Evolutionary conservation across 2,797 vertebrate genomes (phyloP).

Genomic region (Chrosomus eos): DNA sequence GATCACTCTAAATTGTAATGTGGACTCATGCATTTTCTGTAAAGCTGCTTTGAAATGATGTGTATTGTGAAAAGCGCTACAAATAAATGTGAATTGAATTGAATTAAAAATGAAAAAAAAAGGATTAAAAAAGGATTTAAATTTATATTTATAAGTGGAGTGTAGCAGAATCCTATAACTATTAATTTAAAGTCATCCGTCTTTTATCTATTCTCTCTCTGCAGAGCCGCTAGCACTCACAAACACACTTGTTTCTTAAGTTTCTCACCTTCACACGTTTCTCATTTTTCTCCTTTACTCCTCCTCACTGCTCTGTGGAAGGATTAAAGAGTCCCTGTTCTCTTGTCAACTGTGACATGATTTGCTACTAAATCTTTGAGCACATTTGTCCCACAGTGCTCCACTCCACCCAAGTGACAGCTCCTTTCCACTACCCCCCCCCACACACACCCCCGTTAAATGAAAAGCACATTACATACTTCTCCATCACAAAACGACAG

Average conservation of each 20-base stretch:
- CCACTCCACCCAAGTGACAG: slow-evolving; percentile 18
- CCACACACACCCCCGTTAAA: background rate
- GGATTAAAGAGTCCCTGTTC: slow-evolving; percentile 36
- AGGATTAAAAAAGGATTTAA: background rate
- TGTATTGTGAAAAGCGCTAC: too few species aligned
- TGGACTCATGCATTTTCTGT: too few species aligned
- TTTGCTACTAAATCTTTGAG: slow-evolving; percentile 28
- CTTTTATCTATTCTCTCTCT: background rate
- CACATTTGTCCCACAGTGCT: background rate
- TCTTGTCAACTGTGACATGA: slow-evolving; percentile 32
- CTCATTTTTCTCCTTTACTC: background rate
- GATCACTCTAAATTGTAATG: too few species aligned
- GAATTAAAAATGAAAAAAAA: too few species aligned
- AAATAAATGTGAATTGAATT: too few species aligned
- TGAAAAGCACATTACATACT: slow-evolving; percentile 27
- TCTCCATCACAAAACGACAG: background rate
- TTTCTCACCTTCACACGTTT: background rate
- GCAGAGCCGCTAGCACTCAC: background rate
- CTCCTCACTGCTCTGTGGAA: background rate
- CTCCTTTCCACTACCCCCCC: background rate
- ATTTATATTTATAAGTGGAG: background rate
- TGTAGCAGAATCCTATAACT: background rate
- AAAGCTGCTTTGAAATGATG: too few species aligned
- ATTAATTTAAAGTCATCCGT: background rate
- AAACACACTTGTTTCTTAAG: background rate